Evolutionary conservation across 1,140 invertebrate genomes (phyloP).

Genomic region (Magallana angulata): DNA sequence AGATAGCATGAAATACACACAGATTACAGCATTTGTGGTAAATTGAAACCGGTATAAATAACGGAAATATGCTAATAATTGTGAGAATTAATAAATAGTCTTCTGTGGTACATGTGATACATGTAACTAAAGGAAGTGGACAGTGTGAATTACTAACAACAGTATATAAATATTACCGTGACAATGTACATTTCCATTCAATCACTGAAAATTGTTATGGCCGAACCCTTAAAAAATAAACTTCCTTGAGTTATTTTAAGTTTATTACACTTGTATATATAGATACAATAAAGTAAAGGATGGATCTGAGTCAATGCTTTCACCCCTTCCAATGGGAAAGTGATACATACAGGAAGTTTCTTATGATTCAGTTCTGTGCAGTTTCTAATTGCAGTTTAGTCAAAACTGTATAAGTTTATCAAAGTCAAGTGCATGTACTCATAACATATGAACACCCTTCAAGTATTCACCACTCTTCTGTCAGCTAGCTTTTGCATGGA

Average conservation of each 20-base stretch:
- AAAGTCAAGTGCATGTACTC: no score
- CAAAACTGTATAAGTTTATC: no score
- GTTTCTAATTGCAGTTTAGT: not conserved
- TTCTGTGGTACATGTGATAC: not conserved
- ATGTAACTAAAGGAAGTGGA: not conserved
- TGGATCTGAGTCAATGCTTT: not conserved
- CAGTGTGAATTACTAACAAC: not conserved
- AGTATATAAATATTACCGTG: not conserved
- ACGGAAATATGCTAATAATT: conserved; percentile 11
- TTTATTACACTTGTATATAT: not conserved
- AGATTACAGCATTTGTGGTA: not conserved
- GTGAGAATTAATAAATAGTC: no score
- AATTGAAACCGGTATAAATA: not conserved
- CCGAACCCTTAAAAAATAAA: not conserved
- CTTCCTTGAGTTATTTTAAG: not conserved
- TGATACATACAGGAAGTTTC: not conserved
- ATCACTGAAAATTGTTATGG: not conserved
- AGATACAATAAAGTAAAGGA: not conserved
- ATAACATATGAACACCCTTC: no score
- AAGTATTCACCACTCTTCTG: no score
- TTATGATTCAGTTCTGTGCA: not conserved
- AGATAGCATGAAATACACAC: not conserved
- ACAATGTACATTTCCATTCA: conserved; percentile 6
- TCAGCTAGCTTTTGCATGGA: no score
- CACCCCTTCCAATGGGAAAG: not conserved